These are phyloP conservation scores for Tipula helvola DNA, from an alignment of 2,888 invertebrate genomes.

Conservation along the genomic window DNA sequence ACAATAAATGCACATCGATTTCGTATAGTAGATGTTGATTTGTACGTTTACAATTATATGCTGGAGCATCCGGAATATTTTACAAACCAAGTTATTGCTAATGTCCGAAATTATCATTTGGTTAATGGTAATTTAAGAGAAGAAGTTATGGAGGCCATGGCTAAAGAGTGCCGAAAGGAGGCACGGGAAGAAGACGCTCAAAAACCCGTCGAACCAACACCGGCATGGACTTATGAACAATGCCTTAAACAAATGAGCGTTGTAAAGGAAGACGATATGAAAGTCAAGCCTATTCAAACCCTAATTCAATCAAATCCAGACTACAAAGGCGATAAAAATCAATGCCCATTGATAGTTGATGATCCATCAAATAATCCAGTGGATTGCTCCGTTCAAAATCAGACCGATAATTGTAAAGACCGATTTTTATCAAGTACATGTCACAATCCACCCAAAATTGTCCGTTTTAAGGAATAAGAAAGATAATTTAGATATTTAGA, in stretches of 20 bases:
- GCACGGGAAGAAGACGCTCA: not conserved
- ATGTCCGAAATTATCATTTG: slow-evolving; percentile 54
- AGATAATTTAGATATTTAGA: not conserved
- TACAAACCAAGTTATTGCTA: slow-evolving; percentile 49
- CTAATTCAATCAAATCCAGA: not conserved
- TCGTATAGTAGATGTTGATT: slow-evolving; percentile 61
- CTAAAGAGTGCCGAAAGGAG: not conserved
- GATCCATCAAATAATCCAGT: not conserved
- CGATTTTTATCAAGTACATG: not conserved
- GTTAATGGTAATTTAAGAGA: slow-evolving; percentile 48
- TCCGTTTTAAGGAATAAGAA: not conserved
- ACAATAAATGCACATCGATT: slow-evolving; percentile 65
- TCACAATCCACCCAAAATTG: not conserved
- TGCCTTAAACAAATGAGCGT: not conserved
- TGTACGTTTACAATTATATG: slow-evolving; percentile 67
- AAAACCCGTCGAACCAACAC: not conserved
- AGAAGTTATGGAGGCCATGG: slow-evolving; percentile 27
- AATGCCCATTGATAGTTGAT: not conserved
- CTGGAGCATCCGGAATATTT: slow-evolving; percentile 59
- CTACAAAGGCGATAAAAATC: not conserved
- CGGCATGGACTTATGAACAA: not conserved
- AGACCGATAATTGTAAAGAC: not conserved
- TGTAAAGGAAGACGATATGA: not conserved
- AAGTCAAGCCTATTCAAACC: not conserved
- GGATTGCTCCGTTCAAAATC: not conserved